Conservation (phyloP, 2,113 vertebrate species). For the Varanus salvator region DNA sequence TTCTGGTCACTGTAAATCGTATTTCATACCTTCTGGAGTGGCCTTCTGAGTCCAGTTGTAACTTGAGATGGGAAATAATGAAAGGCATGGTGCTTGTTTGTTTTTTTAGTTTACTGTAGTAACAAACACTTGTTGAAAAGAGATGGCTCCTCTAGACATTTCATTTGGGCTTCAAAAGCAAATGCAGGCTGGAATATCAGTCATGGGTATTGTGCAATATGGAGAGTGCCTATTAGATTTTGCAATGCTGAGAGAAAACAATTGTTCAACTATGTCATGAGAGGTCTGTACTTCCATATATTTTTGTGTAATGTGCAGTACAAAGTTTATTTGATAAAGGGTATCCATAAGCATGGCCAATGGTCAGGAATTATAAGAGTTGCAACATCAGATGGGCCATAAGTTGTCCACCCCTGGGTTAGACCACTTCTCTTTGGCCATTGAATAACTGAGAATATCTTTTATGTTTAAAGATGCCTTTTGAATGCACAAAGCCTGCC, state of each 20-base stretch:
- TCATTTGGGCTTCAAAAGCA: not conserved
- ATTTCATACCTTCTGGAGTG: not conserved
- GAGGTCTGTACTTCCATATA: not conserved
- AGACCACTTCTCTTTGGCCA: not conserved
- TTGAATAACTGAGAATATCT: constrained; percentile 28
- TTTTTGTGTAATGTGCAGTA: not conserved
- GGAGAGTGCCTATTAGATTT: not conserved
- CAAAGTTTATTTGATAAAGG: not conserved
- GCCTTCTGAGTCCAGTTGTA: not conserved
- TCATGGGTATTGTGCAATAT: not conserved
- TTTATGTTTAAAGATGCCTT: constrained; percentile 39
- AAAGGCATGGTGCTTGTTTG: not conserved
- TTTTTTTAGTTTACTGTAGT: not conserved
- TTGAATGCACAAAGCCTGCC: not conserved
- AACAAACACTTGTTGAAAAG: not conserved
- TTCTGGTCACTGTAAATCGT: too few species aligned
- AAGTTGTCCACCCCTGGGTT: not conserved
- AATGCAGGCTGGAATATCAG: not conserved
- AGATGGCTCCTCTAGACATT: not conserved
- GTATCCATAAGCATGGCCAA: too few species aligned
- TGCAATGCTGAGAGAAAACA: not conserved
- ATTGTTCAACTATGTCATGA: not conserved
- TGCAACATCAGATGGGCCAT: too few species aligned
- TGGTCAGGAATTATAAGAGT: too few species aligned
- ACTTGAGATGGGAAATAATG: not conserved